These are phyloP conservation scores for Helogale parvula DNA, from an alignment of 2,113 vertebrate species.

Conservation along the genomic window DNA sequence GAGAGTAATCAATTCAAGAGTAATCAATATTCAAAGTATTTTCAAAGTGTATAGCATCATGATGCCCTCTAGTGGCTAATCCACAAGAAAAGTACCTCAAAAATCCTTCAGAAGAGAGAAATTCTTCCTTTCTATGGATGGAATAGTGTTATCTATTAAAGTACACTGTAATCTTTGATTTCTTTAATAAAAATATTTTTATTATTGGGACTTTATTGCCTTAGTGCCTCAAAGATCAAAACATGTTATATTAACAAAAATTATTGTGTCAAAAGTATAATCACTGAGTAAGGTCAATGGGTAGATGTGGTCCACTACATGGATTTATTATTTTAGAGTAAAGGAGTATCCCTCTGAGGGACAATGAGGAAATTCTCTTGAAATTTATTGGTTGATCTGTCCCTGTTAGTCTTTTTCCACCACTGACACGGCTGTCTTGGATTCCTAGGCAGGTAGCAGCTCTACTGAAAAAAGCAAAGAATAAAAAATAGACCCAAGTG, in stretches of 20 bases:
- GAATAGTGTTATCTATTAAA: background rate
- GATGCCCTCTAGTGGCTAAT: slow-evolving; percentile 80
- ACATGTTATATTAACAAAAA: slow-evolving; percentile 10
- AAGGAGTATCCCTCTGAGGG: background rate
- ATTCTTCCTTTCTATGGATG: background rate
- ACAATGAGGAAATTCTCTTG: background rate
- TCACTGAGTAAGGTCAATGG: background rate
- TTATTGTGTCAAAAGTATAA: background rate
- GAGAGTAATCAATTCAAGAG: slow-evolving; percentile 51
- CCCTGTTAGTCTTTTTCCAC: background rate
- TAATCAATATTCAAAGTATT: slow-evolving; percentile 67
- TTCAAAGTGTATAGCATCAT: slow-evolving; percentile 65
- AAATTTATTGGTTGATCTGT: background rate
- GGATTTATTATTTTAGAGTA: background rate
- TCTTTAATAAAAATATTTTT: slow-evolving; percentile 3
- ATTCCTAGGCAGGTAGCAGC: background rate
- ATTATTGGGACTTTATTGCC: background rate
- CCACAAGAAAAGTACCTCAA: background rate
- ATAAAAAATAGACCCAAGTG: background rate
- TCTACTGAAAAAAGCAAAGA: slow-evolving; percentile 5
- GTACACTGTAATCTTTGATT: background rate
- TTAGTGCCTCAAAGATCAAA: background rate
- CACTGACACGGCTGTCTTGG: slow-evolving; percentile 7
- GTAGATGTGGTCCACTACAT: background rate
- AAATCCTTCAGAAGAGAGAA: slow-evolving; percentile 23